Evolutionary conservation across 2,888 invertebrate species (phyloP).

Genomic region (Leucophenga maculata): DNA sequence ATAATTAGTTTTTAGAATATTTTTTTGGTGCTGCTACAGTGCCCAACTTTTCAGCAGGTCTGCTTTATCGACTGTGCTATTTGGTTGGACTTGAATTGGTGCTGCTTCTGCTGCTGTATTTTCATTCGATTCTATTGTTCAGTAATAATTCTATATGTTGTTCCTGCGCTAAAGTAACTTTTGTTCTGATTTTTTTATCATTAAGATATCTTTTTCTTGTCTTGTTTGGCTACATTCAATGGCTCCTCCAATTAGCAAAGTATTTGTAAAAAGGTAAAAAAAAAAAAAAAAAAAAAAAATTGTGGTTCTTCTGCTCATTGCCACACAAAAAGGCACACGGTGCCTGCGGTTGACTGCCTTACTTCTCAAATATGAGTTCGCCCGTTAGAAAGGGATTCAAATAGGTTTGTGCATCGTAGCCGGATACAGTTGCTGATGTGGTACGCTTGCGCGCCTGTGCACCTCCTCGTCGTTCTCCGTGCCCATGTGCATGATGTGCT

Average conservation of each 20-base stretch:
- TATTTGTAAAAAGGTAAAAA: no score
- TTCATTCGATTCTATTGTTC: constrained; percentile 6
- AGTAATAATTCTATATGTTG: not conserved
- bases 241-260: no score
- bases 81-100: no score
- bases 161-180: no score
- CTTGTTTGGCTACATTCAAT: no score
- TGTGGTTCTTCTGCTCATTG: not conserved
- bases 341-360: constrained; percentile 33
- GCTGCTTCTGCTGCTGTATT: no score
- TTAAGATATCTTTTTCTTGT: no score
- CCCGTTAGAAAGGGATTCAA: constrained; percentile 68
- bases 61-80: not conserved
- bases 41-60: no score
- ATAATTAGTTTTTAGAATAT: no score
- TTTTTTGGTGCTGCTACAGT: no score
- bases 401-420: constrained; percentile 64
- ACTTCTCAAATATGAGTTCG: constrained; percentile 68
- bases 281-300: not conserved
- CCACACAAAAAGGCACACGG: not conserved
- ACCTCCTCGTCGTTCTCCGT: constrained; percentile 50
- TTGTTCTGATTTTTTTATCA: no score
- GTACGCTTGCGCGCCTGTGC: constrained; percentile 56
- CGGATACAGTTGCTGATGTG: constrained; percentile 57
- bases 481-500: constrained; percentile 50